A percentile compares a stretch with the other conserved stretches of the same genome.
These are phyloP conservation scores for Cuniculus paca DNA, from an alignment of 2,797 vertebrate genomes.

Conservation along the genomic window DNA sequence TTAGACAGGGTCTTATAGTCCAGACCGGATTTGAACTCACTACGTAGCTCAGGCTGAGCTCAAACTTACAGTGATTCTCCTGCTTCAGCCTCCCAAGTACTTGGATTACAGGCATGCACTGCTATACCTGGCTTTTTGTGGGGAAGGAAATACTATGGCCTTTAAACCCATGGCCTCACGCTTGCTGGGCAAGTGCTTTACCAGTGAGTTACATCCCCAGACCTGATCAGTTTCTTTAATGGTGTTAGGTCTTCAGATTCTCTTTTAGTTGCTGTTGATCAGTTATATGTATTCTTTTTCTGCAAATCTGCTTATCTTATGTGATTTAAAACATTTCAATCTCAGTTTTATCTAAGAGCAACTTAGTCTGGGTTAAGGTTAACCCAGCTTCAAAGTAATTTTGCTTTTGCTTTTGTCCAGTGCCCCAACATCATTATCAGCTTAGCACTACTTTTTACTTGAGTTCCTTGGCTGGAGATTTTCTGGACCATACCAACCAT, in stretches of 20 bases:
- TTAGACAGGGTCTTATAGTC: not conserved
- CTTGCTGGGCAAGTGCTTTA: not conserved
- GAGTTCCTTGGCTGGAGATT: not conserved
- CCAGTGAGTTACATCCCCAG: not conserved
- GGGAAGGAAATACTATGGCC: not conserved
- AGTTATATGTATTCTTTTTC: not conserved
- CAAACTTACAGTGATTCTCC: not conserved
- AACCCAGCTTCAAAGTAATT: not conserved
- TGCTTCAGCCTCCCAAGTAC: not conserved
- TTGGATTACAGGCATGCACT: not conserved
- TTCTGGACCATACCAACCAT: not conserved
- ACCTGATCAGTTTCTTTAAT: not conserved
- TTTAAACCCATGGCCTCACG: not conserved
- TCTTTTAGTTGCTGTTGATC: not conserved
- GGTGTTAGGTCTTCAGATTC: not conserved
- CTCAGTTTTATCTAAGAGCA: not conserved
- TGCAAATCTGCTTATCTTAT: not conserved
- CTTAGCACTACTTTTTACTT: not conserved
- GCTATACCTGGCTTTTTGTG: not conserved
- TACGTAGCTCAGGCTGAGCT: not conserved
- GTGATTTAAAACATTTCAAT: not conserved
- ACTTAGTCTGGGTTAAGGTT: slow-evolving; percentile 29
- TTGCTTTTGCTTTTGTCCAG: slow-evolving; percentile 1
- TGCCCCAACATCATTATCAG: not conserved
- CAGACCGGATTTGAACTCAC: not conserved